A percentile compares a stretch with the other conserved stretches of the same genome.
Conservation (phyloP, 2,888 invertebrate species). For the Noctua janthina region DNA sequence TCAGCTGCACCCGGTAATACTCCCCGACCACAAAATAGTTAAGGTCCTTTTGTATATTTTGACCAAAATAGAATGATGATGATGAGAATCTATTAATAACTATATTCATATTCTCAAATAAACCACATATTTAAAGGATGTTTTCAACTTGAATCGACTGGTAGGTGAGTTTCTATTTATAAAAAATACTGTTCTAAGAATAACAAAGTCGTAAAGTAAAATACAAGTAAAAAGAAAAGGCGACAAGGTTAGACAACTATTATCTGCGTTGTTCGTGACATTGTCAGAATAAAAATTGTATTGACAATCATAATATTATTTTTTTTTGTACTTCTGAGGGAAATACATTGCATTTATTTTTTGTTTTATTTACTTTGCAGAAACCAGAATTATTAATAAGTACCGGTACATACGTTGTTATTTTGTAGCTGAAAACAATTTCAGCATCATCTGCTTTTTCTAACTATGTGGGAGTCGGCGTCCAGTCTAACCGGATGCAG, state of each 20-base stretch:
- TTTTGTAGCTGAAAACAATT: background rate
- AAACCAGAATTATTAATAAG: background rate
- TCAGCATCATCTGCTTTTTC: too few relatives aligned
- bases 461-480: too few relatives aligned
- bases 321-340: conserved; percentile 20
- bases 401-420: background rate
- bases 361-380: background rate
- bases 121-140: background rate
- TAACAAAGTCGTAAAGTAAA: conserved; percentile 28
- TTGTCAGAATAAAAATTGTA: conserved; percentile 31
- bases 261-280: conserved; percentile 29
- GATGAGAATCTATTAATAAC: background rate
- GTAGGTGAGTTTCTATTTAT: too few relatives aligned
- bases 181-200: background rate
- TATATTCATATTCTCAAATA: background rate
- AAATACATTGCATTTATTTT: background rate
- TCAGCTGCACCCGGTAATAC: background rate
- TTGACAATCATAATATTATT: conserved; percentile 32
- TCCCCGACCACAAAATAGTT: too few relatives aligned
- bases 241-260: conserved; percentile 11
- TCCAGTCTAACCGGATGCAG: too few relatives aligned
- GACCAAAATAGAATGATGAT: background rate
- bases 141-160: conserved; percentile 1
- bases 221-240: conserved; percentile 25
- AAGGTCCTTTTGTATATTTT: background rate